Percentiles rank a stretch among this genome's conserved stretches.
These are phyloP conservation scores for Acipenser ruthenus DNA, from an alignment of 2,797 vertebrate genomes.

Conservation along the genomic window DNA sequence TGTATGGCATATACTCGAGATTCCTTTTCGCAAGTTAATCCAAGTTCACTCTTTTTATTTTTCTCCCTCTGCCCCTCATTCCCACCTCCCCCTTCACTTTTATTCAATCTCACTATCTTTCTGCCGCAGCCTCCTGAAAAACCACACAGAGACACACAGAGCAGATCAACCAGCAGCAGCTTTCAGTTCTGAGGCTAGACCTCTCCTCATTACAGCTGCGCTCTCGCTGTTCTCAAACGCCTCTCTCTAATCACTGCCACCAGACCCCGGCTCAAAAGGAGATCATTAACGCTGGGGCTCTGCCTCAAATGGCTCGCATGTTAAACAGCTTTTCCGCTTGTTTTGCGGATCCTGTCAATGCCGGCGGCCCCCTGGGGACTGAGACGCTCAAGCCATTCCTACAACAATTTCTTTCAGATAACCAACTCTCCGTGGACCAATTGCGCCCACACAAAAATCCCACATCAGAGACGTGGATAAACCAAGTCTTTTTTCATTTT, in stretches of 20 bases:
- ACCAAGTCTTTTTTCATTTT: slow-evolving; percentile 36
- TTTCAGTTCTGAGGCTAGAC: slow-evolving; percentile 41
- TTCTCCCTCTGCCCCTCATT: slow-evolving; percentile 26
- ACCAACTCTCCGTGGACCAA: slow-evolving; percentile 43
- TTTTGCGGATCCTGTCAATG: slow-evolving; percentile 43
- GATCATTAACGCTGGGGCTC: slow-evolving; percentile 53
- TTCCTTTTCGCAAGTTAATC: slow-evolving; percentile 39
- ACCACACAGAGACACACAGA: slow-evolving; percentile 41
- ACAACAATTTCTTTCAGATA: slow-evolving; percentile 42
- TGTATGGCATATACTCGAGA: slow-evolving; percentile 36
- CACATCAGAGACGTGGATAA: slow-evolving; percentile 40
- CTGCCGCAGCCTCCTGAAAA: slow-evolving; percentile 55
- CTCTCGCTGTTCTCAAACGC: slow-evolving; percentile 31
- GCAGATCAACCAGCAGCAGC: slow-evolving; percentile 47
- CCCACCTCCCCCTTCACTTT: slow-evolving; percentile 18
- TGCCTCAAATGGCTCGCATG: slow-evolving; percentile 49
- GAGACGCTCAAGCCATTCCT: slow-evolving; percentile 46
- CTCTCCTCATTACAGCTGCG: slow-evolving; percentile 58
- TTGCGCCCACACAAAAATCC: slow-evolving; percentile 41
- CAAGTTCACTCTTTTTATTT: slow-evolving; percentile 46
- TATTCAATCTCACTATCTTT: slow-evolving; percentile 59
- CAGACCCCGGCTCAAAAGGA: slow-evolving; percentile 45
- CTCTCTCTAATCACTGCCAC: slow-evolving; percentile 64
- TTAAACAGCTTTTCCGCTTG: slow-evolving; percentile 48
- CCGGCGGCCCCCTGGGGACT: slow-evolving; percentile 33